These are phyloP conservation scores for Excalfactoria chinensis DNA, from an alignment of 2,113 vertebrate species.

Conservation along the genomic window DNA sequence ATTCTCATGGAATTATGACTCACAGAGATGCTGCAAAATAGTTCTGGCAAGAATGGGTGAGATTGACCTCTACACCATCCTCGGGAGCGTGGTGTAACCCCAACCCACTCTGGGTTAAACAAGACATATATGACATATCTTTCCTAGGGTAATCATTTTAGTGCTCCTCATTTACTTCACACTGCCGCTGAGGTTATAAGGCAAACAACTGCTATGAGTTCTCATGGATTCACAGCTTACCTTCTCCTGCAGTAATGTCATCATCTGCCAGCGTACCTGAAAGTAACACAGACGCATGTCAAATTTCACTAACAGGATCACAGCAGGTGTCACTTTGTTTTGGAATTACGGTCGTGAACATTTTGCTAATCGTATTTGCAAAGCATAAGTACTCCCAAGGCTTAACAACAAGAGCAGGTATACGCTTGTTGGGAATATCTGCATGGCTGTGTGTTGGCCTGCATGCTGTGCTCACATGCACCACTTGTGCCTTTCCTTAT, in stretches of 20 bases:
- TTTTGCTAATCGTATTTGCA: background rate
- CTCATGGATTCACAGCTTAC: background rate
- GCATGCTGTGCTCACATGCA: background rate
- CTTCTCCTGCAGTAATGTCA: background rate
- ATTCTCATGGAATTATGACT: background rate
- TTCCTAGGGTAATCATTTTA: background rate
- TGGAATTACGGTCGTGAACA: background rate
- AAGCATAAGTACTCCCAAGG: background rate
- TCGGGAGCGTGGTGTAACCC: background rate
- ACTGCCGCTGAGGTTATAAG: background rate
- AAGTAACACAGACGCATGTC: background rate
- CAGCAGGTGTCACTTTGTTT: background rate
- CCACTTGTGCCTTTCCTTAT: background rate
- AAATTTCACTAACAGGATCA: background rate
- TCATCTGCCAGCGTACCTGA: background rate
- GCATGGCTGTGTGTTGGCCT: background rate
- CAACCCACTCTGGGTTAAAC: accelerated
- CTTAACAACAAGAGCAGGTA: background rate
- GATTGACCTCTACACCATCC: background rate
- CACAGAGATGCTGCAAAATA: background rate
- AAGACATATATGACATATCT: background rate
- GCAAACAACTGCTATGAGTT: background rate
- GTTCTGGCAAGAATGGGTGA: background rate
- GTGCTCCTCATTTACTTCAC: background rate
- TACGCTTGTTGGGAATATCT: accelerated